These are phyloP conservation scores for Emberiza fucata DNA, from an alignment of 2,113 vertebrate species.

Conservation along the genomic window DNA sequence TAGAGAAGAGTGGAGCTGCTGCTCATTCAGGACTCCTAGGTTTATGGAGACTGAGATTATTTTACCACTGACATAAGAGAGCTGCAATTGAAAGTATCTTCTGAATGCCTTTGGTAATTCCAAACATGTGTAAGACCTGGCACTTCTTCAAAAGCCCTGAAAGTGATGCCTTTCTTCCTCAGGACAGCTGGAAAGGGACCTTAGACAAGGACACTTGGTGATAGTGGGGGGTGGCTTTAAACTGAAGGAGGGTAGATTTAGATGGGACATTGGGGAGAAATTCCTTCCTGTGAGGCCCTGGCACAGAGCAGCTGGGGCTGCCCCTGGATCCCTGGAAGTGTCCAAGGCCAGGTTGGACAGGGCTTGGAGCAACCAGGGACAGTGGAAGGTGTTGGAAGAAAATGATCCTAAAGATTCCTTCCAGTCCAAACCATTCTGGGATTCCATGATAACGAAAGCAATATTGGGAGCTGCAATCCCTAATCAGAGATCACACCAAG, in stretches of 20 bases:
- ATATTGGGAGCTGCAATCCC: background rate
- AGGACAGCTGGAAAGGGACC: background rate
- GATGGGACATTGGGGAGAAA: background rate
- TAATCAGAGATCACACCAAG: background rate
- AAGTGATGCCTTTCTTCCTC: background rate
- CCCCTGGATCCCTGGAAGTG: background rate
- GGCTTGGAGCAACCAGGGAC: accelerated
- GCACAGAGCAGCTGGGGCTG: background rate
- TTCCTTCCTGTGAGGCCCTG: background rate
- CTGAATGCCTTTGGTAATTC: slow-evolving; percentile 43
- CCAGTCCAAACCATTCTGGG: background rate
- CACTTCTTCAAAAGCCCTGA: slow-evolving; percentile 54
- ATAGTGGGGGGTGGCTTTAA: background rate
- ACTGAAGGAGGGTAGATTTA: background rate
- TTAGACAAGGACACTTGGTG: background rate
- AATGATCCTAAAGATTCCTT: background rate
- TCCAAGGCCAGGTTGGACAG: accelerated
- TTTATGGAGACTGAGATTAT: background rate
- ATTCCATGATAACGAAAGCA: slow-evolving; percentile 14
- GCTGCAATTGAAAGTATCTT: slow-evolving; percentile 48
- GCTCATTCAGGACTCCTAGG: background rate
- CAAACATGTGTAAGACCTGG: slow-evolving; percentile 55
- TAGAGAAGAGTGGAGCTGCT: background rate
- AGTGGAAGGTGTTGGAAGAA: background rate
- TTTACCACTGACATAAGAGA: slow-evolving; percentile 56